Evolutionary conservation across 37 sponge, comb jelly and placozoan species (phyloP), one percentile per base, ranked within the genome.

Genomic region (Spongilla lacustris): DNA sequence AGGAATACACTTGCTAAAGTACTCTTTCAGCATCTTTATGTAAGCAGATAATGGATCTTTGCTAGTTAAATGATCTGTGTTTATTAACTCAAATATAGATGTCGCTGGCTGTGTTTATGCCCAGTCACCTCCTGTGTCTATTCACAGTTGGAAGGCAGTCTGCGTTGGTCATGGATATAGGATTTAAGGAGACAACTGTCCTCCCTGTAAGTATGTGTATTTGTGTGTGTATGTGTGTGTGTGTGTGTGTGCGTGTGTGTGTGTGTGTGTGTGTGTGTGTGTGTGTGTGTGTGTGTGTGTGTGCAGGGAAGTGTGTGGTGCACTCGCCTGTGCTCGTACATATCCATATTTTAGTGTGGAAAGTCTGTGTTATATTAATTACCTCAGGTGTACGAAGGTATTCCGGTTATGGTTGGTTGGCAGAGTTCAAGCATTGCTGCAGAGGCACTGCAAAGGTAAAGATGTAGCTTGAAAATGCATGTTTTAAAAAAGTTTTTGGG

Each of bases 1-100:
- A 91, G 95, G 80, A 89, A 96, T 72, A 88, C 97, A 23, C 79
- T 96, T 29, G 97, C 97, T 23, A 71, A 72, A 46, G 87, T 81
- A 21, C 90, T 96, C 19, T 96, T 96, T 80, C 71, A 86, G 2
- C 93, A 96, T 28, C 85, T 93, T 28, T 77, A 80, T 82, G 97
- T 96, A 82, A 78, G 86, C 25, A 12, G 25, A 12, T 6, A 29
- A n/a, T 4, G 4, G 68, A 75, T 69, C 26, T 11, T 19, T 26
- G 33, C 33, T 30, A 35, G 48, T 33, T 33, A 0, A 66, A 25
- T 75, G 11, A 77, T 35, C 19, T 10, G 1, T 71, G 1, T 36
- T 58, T 58, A 1, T 17, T 17, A 8, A 19, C 58, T 58, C 58
- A 10, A 17, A 58, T 58, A 1, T 69, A 96, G 96, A 92, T 91